Evolutionary conservation across 2,797 vertebrate species (phyloP).

Genomic region (Dendrocincla fuliginosa): DNA sequence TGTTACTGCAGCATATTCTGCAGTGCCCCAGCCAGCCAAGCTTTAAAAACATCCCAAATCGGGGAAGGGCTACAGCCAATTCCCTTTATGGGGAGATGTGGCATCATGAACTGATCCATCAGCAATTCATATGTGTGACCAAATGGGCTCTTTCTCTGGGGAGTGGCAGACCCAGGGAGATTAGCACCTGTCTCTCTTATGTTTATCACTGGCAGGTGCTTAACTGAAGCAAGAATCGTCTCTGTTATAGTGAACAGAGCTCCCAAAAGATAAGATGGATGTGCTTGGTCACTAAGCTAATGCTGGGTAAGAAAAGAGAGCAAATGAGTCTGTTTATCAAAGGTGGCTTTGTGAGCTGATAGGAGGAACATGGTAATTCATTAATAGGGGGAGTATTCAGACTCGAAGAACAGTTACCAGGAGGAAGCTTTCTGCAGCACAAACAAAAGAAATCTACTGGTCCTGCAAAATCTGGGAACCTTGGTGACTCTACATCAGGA

Average conservation of each 20-base stretch:
- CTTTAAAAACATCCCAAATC: neutral
- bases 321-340: slow-evolving; percentile 43
- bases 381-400: neutral
- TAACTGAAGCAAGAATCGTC: slow-evolving; percentile 36
- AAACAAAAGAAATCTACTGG: neutral
- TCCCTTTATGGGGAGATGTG: neutral
- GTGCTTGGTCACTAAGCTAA: slow-evolving; percentile 59
- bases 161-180: slow-evolving; percentile 6
- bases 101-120: neutral
- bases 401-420: neutral
- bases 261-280: slow-evolving; percentile 71
- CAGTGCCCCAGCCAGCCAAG: neutral
- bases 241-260: slow-evolving; percentile 50
- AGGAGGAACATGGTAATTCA: neutral
- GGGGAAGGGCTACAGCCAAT: neutral
- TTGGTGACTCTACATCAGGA: neutral
- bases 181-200: slow-evolving; percentile 58
- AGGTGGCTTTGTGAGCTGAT: slow-evolving; percentile 17
- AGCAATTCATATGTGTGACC: neutral
- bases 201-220: slow-evolving; percentile 68
- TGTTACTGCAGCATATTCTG: neutral
- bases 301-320: slow-evolving; percentile 46
- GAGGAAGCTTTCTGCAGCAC: neutral
- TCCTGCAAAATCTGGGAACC: neutral
- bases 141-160: neutral